Base-by-base conservation (phyloP, 2,888 invertebrate species). In the Pyrrhosoma nymphula region DNA sequence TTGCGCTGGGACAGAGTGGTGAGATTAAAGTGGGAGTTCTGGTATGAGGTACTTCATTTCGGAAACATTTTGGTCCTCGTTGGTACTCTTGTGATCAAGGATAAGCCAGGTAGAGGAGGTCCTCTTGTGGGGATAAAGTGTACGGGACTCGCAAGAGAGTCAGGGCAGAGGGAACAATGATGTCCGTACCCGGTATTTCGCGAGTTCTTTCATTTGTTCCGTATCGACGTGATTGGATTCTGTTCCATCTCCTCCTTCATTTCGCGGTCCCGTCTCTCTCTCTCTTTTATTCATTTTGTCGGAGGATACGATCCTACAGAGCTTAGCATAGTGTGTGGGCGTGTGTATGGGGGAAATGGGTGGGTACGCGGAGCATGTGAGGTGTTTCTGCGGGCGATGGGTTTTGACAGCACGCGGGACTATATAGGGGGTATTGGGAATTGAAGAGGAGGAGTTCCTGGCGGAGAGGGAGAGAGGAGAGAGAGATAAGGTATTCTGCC, bases 161-260 rank as follows among this genome's bases (percentile, higher is more conserved):
- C 4, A 47, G 47, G 69, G 23, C 10, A 26, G n/a, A 60, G 69
- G 69, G 26, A n/a, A n/a, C 10, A 3, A 26, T 26, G 69, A 69
- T 69, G 69, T 69, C 26, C n/a, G 69, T 26, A 69, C 69, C 26
- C 23, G 69, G 47, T 47, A 26, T 12, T 18, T 23, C n/a, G 69
- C 6, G 69, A 69, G 69, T 69, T 69, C 69, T 69, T 69, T n/a
- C 26, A 69, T n/a, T 69, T 12, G 69, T 69, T 69, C n/a, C 69
- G 69, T 26, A 69, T 20, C 69, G n/a, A n/a, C 69, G 4, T 6
- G 69, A 69, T 69, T 69, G 69, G 69, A 69, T 69, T 69, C 69
- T 26, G 69, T 69, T 69, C 69, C 26, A 69, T 69, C 69, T 69
- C 69, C n/a, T 69, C 69, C 69, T 69, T 69, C 69, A 69, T 69